Evolutionary conservation across 2,888 invertebrate genomes (phyloP), one percentile per base, ranked within the genome.

Genomic region (Bimastos eiseni): DNA sequence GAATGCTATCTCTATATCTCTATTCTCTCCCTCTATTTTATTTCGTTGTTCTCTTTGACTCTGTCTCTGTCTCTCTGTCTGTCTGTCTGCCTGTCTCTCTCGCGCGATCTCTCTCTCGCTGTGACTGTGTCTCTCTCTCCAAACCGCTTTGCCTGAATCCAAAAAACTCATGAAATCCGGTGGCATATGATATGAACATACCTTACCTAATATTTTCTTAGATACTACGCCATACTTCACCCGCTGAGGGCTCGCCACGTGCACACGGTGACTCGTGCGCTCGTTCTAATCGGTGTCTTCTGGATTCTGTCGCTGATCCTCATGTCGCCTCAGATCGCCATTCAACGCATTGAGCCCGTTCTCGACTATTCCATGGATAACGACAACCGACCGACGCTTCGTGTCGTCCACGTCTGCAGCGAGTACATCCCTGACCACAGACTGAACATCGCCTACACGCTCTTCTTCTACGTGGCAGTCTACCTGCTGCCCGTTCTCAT

Each of bases 311-410:
- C 98, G 1, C 96, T 97, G 92, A 96, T 97, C 84, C 97, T 97
- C 91, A 98, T 98, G 91, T 97, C 97, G 1, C 98, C 98, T 0
- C 98, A 98, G 98, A 97, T 97, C 24, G 96, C 98, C 91, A 98
- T 97, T 96, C 98, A 98, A 96, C 97, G 98, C 94, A 92, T 93
- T 30, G 89, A 90, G 13, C 91, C 91, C 89, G 49, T 83, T 70
- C 88, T 91, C 34, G 55, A 90, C 44, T 36, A 44, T 36, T 49
- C 55, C 24, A 0, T 36, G 34, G 38, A 70, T 34, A 24, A 33
- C 49, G 33, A 83, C 37, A 30, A 55, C 8, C n/a, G 37, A 21
- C n/a, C 30, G 37, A 41, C 24, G 34, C 5, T 90, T 2, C 24
- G 49, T 6, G 15, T 86, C 41, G 91, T 84, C 55, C 93, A 92